Percentiles rank a stretch among this genome's conserved stretches.
Conservation (phyloP, 2,888 invertebrate species). For the Pristionchus maxplancki region DNA sequence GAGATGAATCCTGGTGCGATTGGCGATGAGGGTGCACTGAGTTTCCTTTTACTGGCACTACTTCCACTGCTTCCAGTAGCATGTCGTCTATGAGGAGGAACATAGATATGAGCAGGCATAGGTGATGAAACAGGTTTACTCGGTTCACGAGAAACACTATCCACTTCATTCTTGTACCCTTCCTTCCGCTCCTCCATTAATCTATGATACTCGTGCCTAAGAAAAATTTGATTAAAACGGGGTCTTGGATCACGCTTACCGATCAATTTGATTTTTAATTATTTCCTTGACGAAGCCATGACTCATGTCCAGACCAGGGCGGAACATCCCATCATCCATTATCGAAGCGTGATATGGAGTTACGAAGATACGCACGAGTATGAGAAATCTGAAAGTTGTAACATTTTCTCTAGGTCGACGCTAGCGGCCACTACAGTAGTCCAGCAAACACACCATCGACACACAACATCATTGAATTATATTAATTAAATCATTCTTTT, state of each 20-base stretch:
- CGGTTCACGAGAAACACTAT: background rate
- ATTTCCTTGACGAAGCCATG: constrained; percentile 69
- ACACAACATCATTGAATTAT: too few relatives aligned
- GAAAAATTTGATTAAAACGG: background rate
- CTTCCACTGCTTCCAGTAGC: background rate
- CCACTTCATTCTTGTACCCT: constrained; percentile 52
- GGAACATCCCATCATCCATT: constrained; percentile 2
- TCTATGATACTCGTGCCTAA: constrained; percentile 67
- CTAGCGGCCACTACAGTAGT: too few relatives aligned
- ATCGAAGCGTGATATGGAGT: too few relatives aligned
- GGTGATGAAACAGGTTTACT: background rate
- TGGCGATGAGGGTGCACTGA: background rate
- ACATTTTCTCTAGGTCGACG: too few relatives aligned
- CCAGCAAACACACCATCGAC: too few relatives aligned
- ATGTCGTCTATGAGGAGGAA: constrained; percentile 61
- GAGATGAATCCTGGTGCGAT: constrained; percentile 45
- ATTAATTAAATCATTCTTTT: too few relatives aligned
- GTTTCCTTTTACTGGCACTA: background rate
- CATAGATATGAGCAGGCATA: constrained; percentile 52
- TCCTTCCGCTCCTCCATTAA: constrained; percentile 62
- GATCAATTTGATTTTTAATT: constrained; percentile 66
- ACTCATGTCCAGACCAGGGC: constrained; percentile 59
- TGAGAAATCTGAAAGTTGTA: background rate
- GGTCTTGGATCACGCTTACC: constrained; percentile 50
- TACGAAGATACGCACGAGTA: too few relatives aligned